These are phyloP conservation scores for Lycodopsis pacificus DNA, from an alignment of 2,797 vertebrate genomes.

Conservation along the genomic window DNA sequence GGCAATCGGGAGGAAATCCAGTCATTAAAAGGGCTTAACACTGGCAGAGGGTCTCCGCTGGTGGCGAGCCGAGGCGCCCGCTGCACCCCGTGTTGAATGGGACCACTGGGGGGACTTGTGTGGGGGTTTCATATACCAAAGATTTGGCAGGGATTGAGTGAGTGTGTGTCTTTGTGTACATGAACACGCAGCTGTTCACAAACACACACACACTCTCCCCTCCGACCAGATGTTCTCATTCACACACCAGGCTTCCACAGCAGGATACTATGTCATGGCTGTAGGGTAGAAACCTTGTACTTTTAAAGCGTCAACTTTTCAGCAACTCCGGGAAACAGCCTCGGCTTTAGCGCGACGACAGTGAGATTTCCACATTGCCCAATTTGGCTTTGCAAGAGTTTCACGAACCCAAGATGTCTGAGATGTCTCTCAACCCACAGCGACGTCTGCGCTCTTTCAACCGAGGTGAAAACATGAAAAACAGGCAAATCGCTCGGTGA, in stretches of 20 bases:
- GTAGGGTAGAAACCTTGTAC: constrained; percentile 51
- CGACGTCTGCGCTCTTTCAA: neutral
- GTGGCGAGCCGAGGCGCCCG: constrained; percentile 58
- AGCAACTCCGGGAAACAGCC: constrained; percentile 38
- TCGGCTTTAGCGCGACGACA: constrained; percentile 33
- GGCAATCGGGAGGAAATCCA: constrained; percentile 77
- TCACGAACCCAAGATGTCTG: neutral
- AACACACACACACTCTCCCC: constrained; percentile 45
- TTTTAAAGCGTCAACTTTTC: constrained; percentile 68
- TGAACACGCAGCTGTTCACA: constrained; percentile 67
- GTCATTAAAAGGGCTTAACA: constrained; percentile 80
- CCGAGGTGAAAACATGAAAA: constrained; percentile 34
- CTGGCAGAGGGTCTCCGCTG: constrained; percentile 70
- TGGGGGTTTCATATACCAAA: constrained; percentile 59
- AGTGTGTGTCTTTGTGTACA: constrained; percentile 67
- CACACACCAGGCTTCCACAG: constrained; percentile 63
- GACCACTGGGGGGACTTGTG: constrained; percentile 43
- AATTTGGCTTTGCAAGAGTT: neutral
- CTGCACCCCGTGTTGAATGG: constrained; percentile 56
- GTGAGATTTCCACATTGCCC: constrained; percentile 11
- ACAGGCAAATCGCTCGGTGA: constrained; percentile 3
- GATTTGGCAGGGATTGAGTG: constrained; percentile 63
- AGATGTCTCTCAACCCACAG: neutral
- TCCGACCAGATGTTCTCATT: constrained; percentile 74
- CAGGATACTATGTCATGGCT: constrained; percentile 69